Percentiles rank a stretch among this genome's conserved stretches.
These are phyloP conservation scores for Nyctalus aviator DNA, from an alignment of 2,797 vertebrate species.

Conservation along the genomic window DNA sequence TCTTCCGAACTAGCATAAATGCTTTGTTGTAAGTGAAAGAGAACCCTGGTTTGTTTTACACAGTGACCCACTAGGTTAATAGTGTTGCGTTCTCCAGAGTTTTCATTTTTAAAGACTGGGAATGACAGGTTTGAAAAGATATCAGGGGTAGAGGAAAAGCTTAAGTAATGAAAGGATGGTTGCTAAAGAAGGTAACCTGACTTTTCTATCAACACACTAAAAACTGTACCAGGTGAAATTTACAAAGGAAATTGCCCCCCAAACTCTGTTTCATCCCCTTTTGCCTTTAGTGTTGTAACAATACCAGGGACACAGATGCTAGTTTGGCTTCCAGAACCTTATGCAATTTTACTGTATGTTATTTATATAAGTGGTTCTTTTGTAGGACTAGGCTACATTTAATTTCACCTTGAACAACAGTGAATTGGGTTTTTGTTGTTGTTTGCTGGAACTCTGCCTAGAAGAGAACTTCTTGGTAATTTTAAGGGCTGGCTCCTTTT, in stretches of 20 bases:
- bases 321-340: background rate
- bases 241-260: background rate
- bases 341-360: background rate
- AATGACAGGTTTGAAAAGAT: constrained; percentile 11
- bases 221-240: background rate
- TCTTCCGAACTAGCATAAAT: constrained; percentile 20
- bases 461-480: background rate
- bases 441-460: background rate
- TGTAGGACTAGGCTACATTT: background rate
- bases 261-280: background rate
- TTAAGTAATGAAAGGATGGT: background rate
- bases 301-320: background rate
- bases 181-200: background rate
- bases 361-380: background rate
- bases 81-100: background rate
- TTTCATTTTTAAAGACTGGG: constrained; percentile 54
- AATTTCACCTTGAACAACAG: background rate
- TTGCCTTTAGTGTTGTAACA: background rate
- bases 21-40: constrained; percentile 27
- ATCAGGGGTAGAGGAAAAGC: background rate
- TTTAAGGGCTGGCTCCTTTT: background rate
- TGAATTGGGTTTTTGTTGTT: background rate
- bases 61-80: background rate
- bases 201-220: background rate
- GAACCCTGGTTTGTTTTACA: background rate